Conservation (phyloP, 1,140 invertebrate genomes). For the Papilio helenus region DNA sequence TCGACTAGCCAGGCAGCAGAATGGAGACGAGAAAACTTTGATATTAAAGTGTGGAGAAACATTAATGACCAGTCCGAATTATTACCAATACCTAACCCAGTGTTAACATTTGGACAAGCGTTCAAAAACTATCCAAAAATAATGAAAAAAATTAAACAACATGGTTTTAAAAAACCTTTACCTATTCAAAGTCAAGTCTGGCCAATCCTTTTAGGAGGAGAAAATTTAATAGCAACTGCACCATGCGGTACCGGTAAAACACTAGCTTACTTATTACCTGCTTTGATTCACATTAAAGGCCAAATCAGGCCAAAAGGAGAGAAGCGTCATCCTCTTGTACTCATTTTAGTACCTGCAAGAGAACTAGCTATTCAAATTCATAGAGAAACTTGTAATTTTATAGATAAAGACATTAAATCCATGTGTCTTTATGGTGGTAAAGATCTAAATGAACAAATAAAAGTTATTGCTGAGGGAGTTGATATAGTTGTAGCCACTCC, state of each 20-base stretch:
- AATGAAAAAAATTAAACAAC: constrained; percentile 90
- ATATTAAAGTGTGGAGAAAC: constrained; percentile 87
- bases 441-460: constrained; percentile 89
- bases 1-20: constrained; percentile 84
- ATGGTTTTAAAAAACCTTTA: constrained; percentile 92
- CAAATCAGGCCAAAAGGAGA: constrained; percentile 88
- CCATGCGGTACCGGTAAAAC: constrained; percentile 97
- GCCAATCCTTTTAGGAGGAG: constrained; percentile 93
- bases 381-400: constrained; percentile 93
- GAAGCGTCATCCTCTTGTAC: constrained; percentile 90
- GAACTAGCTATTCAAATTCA: constrained; percentile 96
- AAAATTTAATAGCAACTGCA: constrained; percentile 96
- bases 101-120: constrained; percentile 92
- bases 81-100: constrained; percentile 77
- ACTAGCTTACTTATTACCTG: constrained; percentile 94
- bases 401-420: constrained; percentile 91
- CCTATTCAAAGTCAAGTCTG: constrained; percentile 96
- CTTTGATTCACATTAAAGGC: constrained; percentile 93
- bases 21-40: constrained; percentile 87
- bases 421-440: constrained; percentile 95
- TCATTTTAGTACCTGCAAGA: constrained; percentile 94
- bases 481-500: constrained; percentile 96
- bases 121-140: constrained; percentile 93
- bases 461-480: constrained; percentile 87
- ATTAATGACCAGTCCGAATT: constrained; percentile 72